Evolutionary conservation across 2,797 vertebrate genomes (phyloP).

Genomic region (Myotis findleyi): DNA sequence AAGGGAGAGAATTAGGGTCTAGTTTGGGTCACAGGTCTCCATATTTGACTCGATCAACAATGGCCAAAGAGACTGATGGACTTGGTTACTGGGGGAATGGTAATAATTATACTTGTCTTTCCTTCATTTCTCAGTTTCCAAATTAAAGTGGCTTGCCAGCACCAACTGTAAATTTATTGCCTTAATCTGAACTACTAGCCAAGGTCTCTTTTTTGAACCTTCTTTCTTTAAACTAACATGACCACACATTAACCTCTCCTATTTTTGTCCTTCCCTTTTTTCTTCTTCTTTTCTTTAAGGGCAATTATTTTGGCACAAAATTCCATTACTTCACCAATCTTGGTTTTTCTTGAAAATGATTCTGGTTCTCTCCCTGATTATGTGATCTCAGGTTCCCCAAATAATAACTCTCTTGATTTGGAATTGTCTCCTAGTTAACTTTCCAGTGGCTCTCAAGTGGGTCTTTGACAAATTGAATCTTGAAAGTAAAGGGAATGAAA

Average conservation of each 20-base stretch:
- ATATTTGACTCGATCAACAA: not conserved
- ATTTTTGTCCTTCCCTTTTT: not conserved
- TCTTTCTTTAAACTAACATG: not conserved
- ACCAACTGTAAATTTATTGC: not conserved
- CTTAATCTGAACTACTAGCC: not conserved
- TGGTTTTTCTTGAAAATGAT: not conserved
- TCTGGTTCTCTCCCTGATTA: not conserved
- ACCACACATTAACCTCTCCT: not conserved
- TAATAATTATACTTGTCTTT: not conserved
- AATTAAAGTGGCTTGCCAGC: not conserved
- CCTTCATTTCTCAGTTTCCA: not conserved
- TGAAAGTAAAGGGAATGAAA: not conserved
- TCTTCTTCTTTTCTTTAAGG: not conserved
- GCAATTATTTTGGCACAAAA: not conserved
- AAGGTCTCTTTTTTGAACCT: not conserved
- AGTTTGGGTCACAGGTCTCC: not conserved
- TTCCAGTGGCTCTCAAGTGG: not conserved
- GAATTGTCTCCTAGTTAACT: not conserved
- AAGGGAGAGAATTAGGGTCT: not conserved
- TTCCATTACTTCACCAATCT: not conserved
- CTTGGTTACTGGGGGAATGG: not conserved
- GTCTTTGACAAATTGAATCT: not conserved
- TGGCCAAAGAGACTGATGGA: not conserved
- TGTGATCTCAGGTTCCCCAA: not conserved
- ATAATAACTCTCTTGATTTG: not conserved